Evolutionary conservation across 2,797 vertebrate species (phyloP), one percentile per base, ranked within the genome.

Genomic region (Ficedula albicollis): DNA sequence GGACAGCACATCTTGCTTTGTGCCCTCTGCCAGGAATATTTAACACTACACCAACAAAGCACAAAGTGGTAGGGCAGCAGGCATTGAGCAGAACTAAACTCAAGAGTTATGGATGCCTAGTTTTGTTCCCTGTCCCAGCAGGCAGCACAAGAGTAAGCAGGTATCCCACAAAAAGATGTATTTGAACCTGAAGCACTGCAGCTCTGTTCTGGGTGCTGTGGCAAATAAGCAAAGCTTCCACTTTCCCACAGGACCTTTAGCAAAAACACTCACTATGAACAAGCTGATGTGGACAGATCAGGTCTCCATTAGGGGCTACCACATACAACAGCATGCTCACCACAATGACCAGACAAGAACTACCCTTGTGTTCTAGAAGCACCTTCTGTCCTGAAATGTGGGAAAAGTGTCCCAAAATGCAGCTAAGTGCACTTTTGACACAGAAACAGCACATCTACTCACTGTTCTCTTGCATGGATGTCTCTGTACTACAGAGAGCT

Each of bases 401-500:
- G 15, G 29, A 39, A 64, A 29, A 41, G 20, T 14, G 15, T 48
- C 77, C 80, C 44, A 67, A 92, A 92, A 87, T 5, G 22, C 34
- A 93, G 74, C 36, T 62, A 69, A 55, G 23, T 34, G 15, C 4
- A 4, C 43, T 94, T 90, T 34, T 3, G 4, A 84, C 76, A 87
- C 62, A 87, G 63, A 41, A 93, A 38, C 32, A 16, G 55, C 59
- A 84, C 48, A 60, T 84, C 88, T 91, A 74, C 70, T 94, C 23
- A 21, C 67, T 66, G 54, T 73, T 84, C 80, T 41, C 70, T 79
- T 36, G 1, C 80, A 27, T 7, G 66, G 66, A 64, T 51, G 16
- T 30, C 66, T 94, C 90, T 94, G 67, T 80, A 87, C 81, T 93
- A 84, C 46, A 38, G 54, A 55, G 36, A 59, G 59, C 70, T 95